phyloP scores from a whole-genome alignment of 1,140 invertebrate genomes.

The Hyphantria cunea region DNA sequence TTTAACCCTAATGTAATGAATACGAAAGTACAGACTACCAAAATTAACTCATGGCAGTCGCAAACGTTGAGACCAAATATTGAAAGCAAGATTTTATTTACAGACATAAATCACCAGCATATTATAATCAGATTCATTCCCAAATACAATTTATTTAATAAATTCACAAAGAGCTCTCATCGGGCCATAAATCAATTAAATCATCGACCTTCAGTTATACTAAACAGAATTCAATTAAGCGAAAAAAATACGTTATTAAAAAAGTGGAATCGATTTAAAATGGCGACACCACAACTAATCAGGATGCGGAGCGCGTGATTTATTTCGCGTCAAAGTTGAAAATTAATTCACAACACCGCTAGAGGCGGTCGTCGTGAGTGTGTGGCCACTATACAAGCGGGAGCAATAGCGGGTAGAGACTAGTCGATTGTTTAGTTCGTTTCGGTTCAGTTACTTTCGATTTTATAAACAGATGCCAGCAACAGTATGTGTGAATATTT shows the following conservation, averaged over 20 bases:
- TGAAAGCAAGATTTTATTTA: no score
- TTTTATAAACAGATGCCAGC: no score
- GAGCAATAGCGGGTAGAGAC: neutral
- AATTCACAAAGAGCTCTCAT: neutral
- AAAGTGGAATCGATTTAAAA: slow-evolving; percentile 50
- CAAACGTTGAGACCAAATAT: no score
- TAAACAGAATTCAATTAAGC: slow-evolving; percentile 24
- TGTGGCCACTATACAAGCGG: neutral
- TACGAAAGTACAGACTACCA: no score
- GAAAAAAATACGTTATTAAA: slow-evolving; percentile 32
- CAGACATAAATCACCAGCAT: neutral
- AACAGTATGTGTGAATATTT: no score
- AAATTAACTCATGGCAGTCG: no score
- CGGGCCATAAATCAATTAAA: slow-evolving; percentile 9
- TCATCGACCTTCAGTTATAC: slow-evolving; percentile 10
- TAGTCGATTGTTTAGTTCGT: no score
- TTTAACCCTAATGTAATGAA: no score
- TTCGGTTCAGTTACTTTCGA: no score
- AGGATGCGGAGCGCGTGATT: slow-evolving; percentile 59
- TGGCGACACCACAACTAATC: slow-evolving; percentile 49
- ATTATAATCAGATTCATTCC: neutral
- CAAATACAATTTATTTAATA: neutral
- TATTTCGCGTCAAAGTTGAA: slow-evolving; percentile 65
- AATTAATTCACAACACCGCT: slow-evolving; percentile 64
- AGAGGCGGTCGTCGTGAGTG: slow-evolving; percentile 17